Evolutionary conservation across 2,888 invertebrate species (phyloP).

Genomic region (Drosophila subsilvestris): DNA sequence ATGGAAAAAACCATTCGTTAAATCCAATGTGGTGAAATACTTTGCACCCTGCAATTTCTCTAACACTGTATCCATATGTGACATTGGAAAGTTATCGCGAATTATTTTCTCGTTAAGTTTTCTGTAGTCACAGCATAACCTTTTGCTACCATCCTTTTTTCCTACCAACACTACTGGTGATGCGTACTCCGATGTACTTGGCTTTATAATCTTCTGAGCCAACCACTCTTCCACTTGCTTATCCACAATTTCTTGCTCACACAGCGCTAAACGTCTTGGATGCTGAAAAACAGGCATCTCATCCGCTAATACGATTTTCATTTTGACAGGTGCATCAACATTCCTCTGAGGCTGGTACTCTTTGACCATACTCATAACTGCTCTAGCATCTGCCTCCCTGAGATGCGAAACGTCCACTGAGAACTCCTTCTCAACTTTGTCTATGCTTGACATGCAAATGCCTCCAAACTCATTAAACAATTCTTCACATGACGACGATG

Average conservation of each 20-base stretch:
- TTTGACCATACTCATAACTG: too few relatives aligned
- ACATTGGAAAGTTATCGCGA: conserved; percentile 17
- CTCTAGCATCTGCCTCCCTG: too few relatives aligned
- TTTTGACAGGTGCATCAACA: too few relatives aligned
- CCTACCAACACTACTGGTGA: conserved; percentile 18
- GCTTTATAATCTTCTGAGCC: conserved; percentile 1
- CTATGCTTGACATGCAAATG: too few relatives aligned
- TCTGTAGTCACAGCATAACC: conserved; percentile 21
- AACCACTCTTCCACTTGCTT: conserved; percentile 16
- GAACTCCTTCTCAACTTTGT: too few relatives aligned
- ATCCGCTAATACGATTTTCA: neutral
- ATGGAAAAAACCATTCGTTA: conserved; percentile 21
- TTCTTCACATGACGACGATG: too few relatives aligned
- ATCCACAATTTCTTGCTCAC: conserved; percentile 10
- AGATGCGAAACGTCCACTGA: too few relatives aligned
- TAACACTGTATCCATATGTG: conserved; percentile 12
- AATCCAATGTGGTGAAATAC: conserved; percentile 3
- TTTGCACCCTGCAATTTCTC: conserved; percentile 10
- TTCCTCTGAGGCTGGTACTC: too few relatives aligned
- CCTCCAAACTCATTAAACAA: too few relatives aligned
- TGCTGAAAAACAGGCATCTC: conserved; percentile 17
- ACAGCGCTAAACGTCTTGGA: conserved; percentile 1
- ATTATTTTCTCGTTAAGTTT: conserved; percentile 10
- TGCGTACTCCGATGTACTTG: conserved; percentile 15
- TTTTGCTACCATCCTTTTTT: conserved; percentile 9